Base-by-base conservation (phyloP, 2,888 invertebrate species). In the Selenia dentaria region DNA sequence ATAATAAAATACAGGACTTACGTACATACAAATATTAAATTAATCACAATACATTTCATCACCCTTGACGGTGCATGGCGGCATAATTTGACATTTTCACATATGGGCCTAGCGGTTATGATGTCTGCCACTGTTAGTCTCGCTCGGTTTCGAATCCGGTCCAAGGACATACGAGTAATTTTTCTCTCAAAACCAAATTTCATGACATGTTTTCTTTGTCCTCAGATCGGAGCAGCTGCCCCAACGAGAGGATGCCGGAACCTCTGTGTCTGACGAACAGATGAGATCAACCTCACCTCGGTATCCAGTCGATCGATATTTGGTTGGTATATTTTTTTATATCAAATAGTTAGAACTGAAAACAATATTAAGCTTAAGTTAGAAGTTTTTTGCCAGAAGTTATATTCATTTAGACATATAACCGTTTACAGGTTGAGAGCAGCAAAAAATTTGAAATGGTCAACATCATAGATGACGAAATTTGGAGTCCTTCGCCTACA, bases 231-330 rank as follows among this genome's bases (percentile, higher is more conserved):
- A 74, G 61, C 65, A 70, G 59, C 55, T 66, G 62, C 32, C 54
- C 77, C 41, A 52, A 67, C 46, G 88, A 88, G 70, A 78, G 84
- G 68, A 87, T 86, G 83, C 83, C 85, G 33, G 90, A 90, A 67
- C 90, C 90, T 24, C 79, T 90, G 56, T 90, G 90, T 59, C 79
- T 89, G 63, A 88, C 88, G 64, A 90, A 90, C 90, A 90, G 90
- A 82, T 90, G 90, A 90, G 80, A 63, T 51, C 67, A 36, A 60
- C 42, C 37, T 34, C 55, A 24, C 59, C 71, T 25, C 70, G 65
- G 53, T 89, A 86, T 71, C 89, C 90, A 74, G 84, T 90, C 80
- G 89, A 90, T 83, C 76, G 87, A 81, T 90, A 89, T 84, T 83
- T 90, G 89, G 90, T 89, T 55, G 70, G 75, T 70, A 61, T 18